These are phyloP conservation scores for Drosophila barbarae DNA, from an alignment of 2,888 invertebrate genomes.

Conservation along the genomic window DNA sequence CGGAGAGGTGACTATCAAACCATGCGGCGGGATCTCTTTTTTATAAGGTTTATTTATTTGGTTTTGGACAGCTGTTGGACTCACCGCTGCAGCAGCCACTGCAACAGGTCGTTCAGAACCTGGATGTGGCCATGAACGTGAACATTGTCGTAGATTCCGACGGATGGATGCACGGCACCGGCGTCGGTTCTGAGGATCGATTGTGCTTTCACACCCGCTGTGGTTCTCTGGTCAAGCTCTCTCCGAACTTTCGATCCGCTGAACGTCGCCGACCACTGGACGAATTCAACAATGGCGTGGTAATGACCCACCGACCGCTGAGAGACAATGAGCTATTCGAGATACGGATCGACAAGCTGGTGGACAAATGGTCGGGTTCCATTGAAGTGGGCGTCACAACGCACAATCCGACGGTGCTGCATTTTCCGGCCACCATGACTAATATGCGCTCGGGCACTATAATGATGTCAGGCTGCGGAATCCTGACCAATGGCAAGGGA, in stretches of 20 bases:
- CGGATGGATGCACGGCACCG: constrained; percentile 25
- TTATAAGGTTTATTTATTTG: background rate
- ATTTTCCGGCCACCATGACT: constrained; percentile 98
- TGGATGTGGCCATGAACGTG: constrained; percentile 78
- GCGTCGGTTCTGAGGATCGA: constrained; percentile 81
- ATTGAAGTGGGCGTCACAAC: constrained; percentile 93
- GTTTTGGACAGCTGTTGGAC: constrained; percentile 43
- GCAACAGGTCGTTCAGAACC: constrained; percentile 73
- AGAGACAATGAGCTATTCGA: constrained; percentile 95
- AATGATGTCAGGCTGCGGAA: constrained; percentile 98
- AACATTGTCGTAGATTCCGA: constrained; percentile 69
- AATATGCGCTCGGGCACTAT: constrained; percentile 95
- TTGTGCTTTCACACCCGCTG: constrained; percentile 93
- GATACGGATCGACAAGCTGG: constrained; percentile 94
- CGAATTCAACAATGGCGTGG: constrained; percentile 97
- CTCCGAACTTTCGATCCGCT: constrained; percentile 90
- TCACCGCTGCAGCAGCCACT: constrained; percentile 63
- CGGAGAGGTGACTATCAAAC: constrained; percentile 50
- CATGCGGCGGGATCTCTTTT: background rate
- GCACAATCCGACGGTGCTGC: constrained; percentile 92
- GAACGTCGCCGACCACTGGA: constrained; percentile 93
- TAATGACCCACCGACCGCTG: constrained; percentile 94
- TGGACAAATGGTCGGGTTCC: constrained; percentile 93
- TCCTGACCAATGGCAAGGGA: constrained; percentile 97
- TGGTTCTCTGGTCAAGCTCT: constrained; percentile 92